Evolutionary conservation across 2,888 invertebrate genomes (phyloP).

Genomic region (Drosophila aldrichi): DNA sequence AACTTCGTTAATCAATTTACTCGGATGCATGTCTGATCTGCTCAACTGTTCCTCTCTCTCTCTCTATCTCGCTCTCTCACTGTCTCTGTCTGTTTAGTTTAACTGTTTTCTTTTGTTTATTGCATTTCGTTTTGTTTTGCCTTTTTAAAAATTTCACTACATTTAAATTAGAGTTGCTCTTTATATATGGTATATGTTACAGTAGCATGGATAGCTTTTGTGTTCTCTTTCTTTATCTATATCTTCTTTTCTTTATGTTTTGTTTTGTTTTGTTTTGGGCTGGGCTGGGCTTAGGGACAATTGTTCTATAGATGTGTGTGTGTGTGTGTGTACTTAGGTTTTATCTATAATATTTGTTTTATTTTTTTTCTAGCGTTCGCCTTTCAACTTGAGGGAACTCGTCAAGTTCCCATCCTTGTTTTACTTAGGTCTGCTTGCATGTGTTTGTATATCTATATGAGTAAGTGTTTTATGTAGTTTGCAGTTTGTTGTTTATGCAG

Average conservation of each 20-base stretch:
- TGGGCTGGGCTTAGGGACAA: constrained; percentile 64
- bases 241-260: background rate
- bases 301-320: constrained; percentile 75
- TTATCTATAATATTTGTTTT: constrained; percentile 51
- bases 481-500: constrained; percentile 42
- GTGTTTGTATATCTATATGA: constrained; percentile 40
- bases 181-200: constrained; percentile 70
- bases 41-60: constrained; percentile 12
- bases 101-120: constrained; percentile 28
- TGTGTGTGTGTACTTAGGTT: constrained; percentile 52
- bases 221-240: constrained; percentile 10
- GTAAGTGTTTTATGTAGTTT: constrained; percentile 36
- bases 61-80: constrained; percentile 8
- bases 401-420: constrained; percentile 2
- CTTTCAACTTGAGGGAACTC: constrained; percentile 30
- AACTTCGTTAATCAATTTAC: constrained; percentile 6
- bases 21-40: constrained; percentile 4
- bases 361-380: constrained; percentile 29
- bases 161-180: constrained; percentile 71
- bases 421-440: constrained; percentile 19
- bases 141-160: constrained; percentile 65
- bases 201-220: constrained; percentile 40
- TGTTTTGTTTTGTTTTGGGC: constrained; percentile 28
- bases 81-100: constrained; percentile 15
- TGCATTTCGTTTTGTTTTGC: constrained; percentile 55